These are phyloP conservation scores for Meles meles DNA, from an alignment of 2,113 vertebrate species.

Conservation along the genomic window DNA sequence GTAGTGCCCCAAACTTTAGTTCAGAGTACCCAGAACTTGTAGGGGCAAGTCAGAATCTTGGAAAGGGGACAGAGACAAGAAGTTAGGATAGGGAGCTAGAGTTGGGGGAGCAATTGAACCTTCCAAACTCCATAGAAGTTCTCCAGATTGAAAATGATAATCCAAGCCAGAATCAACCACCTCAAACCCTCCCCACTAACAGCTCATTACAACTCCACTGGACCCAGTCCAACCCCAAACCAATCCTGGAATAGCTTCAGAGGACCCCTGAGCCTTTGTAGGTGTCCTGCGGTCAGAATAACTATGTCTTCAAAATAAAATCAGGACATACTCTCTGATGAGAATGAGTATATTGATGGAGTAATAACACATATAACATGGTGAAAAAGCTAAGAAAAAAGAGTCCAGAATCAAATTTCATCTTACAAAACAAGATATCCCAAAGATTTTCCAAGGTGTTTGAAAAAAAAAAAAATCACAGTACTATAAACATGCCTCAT, in stretches of 20 bases:
- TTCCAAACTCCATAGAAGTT: not conserved
- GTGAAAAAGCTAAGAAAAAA: not conserved
- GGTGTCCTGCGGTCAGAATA: not conserved
- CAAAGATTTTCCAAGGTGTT: not conserved
- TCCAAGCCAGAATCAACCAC: constrained; percentile 23
- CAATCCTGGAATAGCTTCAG: constrained; percentile 29
- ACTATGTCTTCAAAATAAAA: constrained; percentile 48
- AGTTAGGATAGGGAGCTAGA: not conserved
- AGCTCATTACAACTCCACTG: not conserved
- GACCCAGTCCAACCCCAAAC: not conserved
- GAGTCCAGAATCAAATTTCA: not conserved
- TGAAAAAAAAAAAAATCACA: constrained; percentile 23
- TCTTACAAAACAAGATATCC: not conserved
- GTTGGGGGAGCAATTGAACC: too few species aligned
- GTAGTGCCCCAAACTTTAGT: not conserved
- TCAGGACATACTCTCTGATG: constrained; percentile 28
- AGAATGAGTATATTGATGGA: constrained; percentile 34
- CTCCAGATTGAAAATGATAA: not conserved
- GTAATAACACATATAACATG: not conserved
- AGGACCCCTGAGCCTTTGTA: not conserved
- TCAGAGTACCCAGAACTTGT: not conserved
- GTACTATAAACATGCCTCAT: not conserved
- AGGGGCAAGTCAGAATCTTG: not conserved
- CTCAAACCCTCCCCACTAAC: not conserved
- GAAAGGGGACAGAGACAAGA: not conserved